Base-by-base conservation (phyloP, 2,797 vertebrate species). In the Scleropages formosus region DNA sequence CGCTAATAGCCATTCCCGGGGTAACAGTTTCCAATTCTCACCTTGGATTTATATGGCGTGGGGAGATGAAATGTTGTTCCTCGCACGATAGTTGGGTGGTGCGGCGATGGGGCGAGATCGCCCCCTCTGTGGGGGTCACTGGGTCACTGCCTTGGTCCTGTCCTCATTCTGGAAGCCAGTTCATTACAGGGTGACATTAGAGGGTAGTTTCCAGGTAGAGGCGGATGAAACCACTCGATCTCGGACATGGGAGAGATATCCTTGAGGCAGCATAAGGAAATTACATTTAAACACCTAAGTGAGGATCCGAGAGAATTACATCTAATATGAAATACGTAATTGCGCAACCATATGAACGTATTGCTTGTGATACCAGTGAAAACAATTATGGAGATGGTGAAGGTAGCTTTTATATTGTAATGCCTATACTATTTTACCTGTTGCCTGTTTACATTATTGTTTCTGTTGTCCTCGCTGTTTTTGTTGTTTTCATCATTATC, bases 161-260 rank as follows among this genome's bases (percentile, higher is more conserved):
- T 87, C 81, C 83, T 80, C 77, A 85, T 83, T 85, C 86, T 85
- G 88, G 87, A 90, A 87, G 84, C 76, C 44, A 85, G 84, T 85
- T 80, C 82, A 87, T 90, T 90, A 89, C 81, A 79, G 82, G 51
- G 13, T 84, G 85, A 89, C 87, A 88, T 82, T 22, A 47, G 60
- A 81, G 80, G 86, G 85, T 86, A 84, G 85, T 83, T 83, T 67
- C 78, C 78, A 82, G 77, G 83, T 82, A 84, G 76, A 84, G 73
- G 70, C 71, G 76, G 67, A 16, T 51, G 77, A 77, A 78, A 72
- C 62, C 72, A 13, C 1, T 49, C 53, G 16, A n/a, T 2, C 22
- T 10, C 26, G 31, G 20, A 51, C 20, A 53, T n/a, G 22, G 39
- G 31, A 39, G 31, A 31, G 6, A 2, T 6, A 39, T 39, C 31